Evolutionary conservation across 1,140 invertebrate species (phyloP).

Genomic region (Uloborus diversus): DNA sequence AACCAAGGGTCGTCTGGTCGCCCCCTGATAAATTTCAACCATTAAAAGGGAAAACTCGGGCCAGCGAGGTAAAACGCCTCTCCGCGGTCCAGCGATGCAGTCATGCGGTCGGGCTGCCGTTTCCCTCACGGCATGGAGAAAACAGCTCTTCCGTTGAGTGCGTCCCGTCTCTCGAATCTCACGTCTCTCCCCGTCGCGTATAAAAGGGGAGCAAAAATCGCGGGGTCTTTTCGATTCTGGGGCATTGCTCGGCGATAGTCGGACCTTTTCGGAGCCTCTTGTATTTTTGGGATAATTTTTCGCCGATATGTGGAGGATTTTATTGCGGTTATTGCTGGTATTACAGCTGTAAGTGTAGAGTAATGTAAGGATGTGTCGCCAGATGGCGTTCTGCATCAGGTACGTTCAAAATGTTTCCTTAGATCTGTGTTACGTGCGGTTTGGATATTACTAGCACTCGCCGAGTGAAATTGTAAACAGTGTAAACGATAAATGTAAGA

Average conservation of each 20-base stretch:
- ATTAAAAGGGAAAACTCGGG: conserved; percentile 28
- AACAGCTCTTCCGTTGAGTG: conserved; percentile 53
- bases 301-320: background rate
- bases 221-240: background rate
- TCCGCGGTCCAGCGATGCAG: conserved; percentile 36
- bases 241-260: background rate
- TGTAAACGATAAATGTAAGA: too few species aligned
- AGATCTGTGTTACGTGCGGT: too few species aligned
- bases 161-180: background rate
- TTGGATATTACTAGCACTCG: too few species aligned
- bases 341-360: background rate
- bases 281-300: too few species aligned
- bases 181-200: conserved; percentile 2
- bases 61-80: background rate
- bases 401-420: background rate
- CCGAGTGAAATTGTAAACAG: too few species aligned
- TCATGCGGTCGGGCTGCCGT: conserved; percentile 36
- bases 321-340: background rate
- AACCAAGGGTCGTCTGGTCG: conserved; percentile 20
- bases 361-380: background rate
- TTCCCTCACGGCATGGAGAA: conserved; percentile 35
- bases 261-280: background rate
- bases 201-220: conserved; percentile 15
- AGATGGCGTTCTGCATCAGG: conserved; percentile 20
- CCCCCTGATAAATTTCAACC: conserved; percentile 50